These are phyloP conservation scores for Addax nasomaculatus DNA, from an alignment of 2,113 vertebrate genomes.

Conservation along the genomic window DNA sequence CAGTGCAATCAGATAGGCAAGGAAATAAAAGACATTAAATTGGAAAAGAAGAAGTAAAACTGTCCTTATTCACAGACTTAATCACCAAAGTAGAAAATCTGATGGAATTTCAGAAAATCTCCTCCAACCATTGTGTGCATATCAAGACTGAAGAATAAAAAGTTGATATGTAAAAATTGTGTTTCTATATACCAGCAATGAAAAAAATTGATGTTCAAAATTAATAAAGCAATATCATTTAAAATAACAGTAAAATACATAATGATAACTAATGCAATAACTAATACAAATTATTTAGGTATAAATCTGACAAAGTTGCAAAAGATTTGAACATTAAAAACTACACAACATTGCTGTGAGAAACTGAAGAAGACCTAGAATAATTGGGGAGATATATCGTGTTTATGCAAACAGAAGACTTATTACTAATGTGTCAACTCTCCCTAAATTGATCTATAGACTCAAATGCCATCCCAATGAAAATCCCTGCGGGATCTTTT, in stretches of 20 bases:
- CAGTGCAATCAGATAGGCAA: neutral
- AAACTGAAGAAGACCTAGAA: neutral
- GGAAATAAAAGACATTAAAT: neutral
- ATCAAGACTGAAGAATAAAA: neutral
- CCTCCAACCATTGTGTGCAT: neutral
- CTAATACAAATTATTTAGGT: neutral
- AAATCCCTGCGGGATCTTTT: neutral
- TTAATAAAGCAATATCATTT: constrained; percentile 19
- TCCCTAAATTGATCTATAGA: neutral
- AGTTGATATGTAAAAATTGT: neutral
- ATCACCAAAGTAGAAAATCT: neutral
- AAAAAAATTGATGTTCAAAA: neutral
- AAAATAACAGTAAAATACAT: neutral
- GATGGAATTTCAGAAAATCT: neutral
- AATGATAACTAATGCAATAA: neutral
- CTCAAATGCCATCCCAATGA: constrained; percentile 6
- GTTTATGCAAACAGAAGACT: neutral
- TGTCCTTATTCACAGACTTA: neutral
- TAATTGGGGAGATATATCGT: neutral
- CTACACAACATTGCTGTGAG: neutral
- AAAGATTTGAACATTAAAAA: constrained; percentile 14
- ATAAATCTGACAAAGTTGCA: constrained; percentile 17
- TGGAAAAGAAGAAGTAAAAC: neutral
- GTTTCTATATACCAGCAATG: neutral
- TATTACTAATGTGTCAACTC: neutral